These are phyloP conservation scores for Todus mexicanus DNA, from an alignment of 2,797 vertebrate species.

Conservation along the genomic window DNA sequence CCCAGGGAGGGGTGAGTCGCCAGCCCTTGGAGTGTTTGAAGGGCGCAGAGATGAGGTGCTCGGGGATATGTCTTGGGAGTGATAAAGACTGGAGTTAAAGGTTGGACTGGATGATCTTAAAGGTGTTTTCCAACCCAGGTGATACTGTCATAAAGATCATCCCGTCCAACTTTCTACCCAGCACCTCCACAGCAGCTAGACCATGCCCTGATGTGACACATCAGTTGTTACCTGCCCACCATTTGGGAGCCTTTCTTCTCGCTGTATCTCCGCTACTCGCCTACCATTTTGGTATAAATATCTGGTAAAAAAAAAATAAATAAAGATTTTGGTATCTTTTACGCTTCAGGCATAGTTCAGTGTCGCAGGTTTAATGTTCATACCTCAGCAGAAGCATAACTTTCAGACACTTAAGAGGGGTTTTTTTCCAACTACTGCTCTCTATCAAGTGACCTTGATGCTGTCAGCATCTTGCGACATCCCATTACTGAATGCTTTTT, in stretches of 20 bases:
- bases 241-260: background rate
- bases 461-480: background rate
- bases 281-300: background rate
- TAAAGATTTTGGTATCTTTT: background rate
- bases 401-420: background rate
- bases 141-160: too few species aligned
- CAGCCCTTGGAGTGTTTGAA: too few species aligned
- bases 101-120: too few species aligned
- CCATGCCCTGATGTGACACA: background rate
- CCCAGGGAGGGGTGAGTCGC: too few species aligned
- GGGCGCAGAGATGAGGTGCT: too few species aligned
- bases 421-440: background rate
- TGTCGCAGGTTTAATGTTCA: background rate
- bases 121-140: too few species aligned
- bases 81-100: too few species aligned
- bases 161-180: too few species aligned
- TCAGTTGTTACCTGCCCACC: background rate
- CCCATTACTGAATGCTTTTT: background rate
- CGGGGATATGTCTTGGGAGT: too few species aligned
- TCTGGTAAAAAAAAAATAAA: background rate
- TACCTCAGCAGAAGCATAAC: background rate
- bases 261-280: background rate
- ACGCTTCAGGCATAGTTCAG: background rate
- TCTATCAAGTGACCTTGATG: background rate
- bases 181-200: too few species aligned